Conservation (phyloP, 2,113 vertebrate genomes). For the Ellobius talpinus region DNA sequence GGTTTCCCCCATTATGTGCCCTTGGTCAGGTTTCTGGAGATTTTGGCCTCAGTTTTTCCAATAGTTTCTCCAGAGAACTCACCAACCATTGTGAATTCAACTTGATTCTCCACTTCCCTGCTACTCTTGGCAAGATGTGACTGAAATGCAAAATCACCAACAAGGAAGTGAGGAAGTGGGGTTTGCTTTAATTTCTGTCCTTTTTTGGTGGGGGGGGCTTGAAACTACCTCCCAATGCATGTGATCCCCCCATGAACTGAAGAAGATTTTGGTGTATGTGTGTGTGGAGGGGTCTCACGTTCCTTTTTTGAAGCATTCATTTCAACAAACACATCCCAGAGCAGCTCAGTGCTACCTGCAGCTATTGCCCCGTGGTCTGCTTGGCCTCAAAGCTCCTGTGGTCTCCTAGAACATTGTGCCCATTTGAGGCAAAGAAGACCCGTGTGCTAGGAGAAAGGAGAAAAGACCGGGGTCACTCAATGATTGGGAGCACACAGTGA, state of each 20-base stretch:
- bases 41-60: conserved; percentile 60
- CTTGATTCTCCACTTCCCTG: not conserved
- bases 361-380: not conserved
- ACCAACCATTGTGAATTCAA: not conserved
- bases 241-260: not conserved
- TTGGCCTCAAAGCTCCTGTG: not conserved
- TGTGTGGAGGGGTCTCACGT: not conserved
- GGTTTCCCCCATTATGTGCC: not conserved
- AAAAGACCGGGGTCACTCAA: not conserved
- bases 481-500: not conserved
- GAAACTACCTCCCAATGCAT: not conserved
- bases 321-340: not conserved
- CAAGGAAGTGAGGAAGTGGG: conserved; percentile 36
- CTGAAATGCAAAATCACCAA: not conserved
- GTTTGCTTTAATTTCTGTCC: conserved; percentile 12
- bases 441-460: not conserved
- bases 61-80: not conserved
- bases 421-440: not conserved
- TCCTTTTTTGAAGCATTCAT: conserved; percentile 14
- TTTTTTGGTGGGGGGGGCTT: not conserved
- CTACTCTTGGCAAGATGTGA: not conserved
- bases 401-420: not conserved
- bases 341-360: not conserved
- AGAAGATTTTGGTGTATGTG: not conserved
- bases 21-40: not conserved